phyloP scores from a whole-genome alignment of 2,888 invertebrate genomes.

The Byasa hedistus region DNA sequence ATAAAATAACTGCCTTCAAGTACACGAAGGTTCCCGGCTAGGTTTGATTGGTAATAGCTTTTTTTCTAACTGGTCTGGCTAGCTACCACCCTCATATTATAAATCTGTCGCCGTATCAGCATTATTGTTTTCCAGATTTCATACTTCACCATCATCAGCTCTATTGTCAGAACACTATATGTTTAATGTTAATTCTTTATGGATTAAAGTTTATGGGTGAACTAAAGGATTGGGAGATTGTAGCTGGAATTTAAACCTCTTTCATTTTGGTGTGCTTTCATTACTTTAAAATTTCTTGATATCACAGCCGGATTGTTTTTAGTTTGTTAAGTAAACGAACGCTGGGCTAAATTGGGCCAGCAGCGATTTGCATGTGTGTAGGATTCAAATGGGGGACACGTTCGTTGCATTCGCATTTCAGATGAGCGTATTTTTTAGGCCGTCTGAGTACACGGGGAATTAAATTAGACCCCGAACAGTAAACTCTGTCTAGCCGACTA shows the following conservation, averaged over 20 bases:
- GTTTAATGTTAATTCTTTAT: no score
- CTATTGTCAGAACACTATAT: no score
- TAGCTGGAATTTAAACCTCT: neutral
- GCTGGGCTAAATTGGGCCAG: conserved; percentile 6
- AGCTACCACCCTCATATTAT: no score
- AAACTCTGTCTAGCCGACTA: conserved; percentile 48
- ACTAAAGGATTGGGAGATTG: no score
- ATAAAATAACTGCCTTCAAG: no score
- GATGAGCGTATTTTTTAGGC: conserved; percentile 74
- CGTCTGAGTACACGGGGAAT: conserved; percentile 66
- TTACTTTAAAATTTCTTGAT: conserved; percentile 3
- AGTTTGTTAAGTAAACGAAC: conserved; percentile 9
- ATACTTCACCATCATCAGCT: no score
- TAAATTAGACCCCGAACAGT: conserved; percentile 62
- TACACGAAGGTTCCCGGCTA: no score
- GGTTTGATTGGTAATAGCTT: no score
- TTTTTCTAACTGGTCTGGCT: no score
- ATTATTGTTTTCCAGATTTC: no score
- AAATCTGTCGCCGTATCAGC: no score
- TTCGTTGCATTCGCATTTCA: conserved; percentile 72
- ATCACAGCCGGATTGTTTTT: neutral
- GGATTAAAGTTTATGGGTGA: no score
- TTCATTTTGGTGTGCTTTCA: neutral
- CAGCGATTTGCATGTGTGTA: conserved; percentile 36
- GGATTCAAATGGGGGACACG: conserved; percentile 66